Conservation (phyloP, 2,797 vertebrate genomes). For the Strix occidentalis region DNA sequence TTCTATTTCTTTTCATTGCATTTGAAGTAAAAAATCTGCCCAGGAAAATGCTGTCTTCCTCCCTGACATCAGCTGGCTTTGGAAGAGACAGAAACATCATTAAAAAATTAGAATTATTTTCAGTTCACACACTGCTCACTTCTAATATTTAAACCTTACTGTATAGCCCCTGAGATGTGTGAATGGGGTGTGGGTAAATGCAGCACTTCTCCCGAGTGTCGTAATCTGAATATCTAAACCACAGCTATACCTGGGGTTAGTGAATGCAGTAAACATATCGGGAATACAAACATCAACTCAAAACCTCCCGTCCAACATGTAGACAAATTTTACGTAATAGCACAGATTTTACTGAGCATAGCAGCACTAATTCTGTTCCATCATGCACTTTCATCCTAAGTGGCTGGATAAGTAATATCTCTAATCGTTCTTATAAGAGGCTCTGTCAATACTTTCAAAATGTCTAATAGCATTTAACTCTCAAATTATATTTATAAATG, state of each 20-base stretch:
- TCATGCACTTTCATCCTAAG: neutral
- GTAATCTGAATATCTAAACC: neutral
- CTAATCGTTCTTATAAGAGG: neutral
- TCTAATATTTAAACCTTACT: neutral
- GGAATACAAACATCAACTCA: neutral
- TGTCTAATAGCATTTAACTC: conserved; percentile 36
- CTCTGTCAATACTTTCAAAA: neutral
- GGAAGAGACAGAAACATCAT: neutral
- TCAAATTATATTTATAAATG: neutral
- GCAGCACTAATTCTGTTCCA: neutral
- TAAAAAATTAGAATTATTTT: conserved; percentile 16
- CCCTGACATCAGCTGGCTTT: neutral
- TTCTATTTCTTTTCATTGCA: conserved; percentile 19
- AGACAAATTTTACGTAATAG: neutral
- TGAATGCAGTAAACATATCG: fast-evolving
- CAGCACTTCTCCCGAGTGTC: neutral
- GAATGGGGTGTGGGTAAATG: neutral
- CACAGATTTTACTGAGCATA: neutral
- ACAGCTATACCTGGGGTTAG: neutral
- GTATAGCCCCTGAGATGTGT: neutral
- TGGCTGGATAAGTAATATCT: neutral
- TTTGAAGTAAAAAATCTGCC: neutral
- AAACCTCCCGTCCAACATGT: fast-evolving
- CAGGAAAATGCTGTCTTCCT: neutral
- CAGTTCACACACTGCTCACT: neutral